Evolutionary conservation across 2,888 invertebrate species (phyloP), one percentile per base, ranked within the genome.

Genomic region (Cheilosia vernalis): DNA sequence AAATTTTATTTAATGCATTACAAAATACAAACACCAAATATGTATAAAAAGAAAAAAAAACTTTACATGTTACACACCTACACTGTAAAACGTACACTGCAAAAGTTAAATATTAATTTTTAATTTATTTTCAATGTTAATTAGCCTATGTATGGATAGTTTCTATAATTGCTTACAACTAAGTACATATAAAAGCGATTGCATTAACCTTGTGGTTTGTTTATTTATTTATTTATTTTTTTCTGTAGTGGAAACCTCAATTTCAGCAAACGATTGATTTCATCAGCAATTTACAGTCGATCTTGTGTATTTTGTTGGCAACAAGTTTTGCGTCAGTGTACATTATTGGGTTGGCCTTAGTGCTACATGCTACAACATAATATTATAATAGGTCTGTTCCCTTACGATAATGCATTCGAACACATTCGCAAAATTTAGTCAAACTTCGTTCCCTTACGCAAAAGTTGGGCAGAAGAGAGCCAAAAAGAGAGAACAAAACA

Each of bases 231-330:
- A 24, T n/a, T n/a, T n/a, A n/a, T n/a, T n/a, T n/a, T 27, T 6
- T 33, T 30, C 21, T 63, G 7, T 17, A 19, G 7, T 1, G 55
- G 44, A 55, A 66, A 21, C 70, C 66, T 13, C 49, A 53, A 15
- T 53, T 82, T 82, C 78, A 82, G 78, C 82, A 82, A 82, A 72
- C 24, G 72, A 19, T 47, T 17, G 9, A 9, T 47, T n/a, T 47
- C n/a, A 42, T n/a, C 5, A 15, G 13, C 13, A 42, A n/a, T n/a
- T 15, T 42, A 42, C 6, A 42, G 5, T 42, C 15, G n/a, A 42
- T n/a, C 15, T 44, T 6, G 6, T 44, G 15, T 44, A 42, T n/a
- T 42, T 33, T 15, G 42, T 42, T 42, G 42, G 42, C 42, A n/a
- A n/a, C 42, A 37, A 37, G 37, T 13, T 37, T 37, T 33, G 33